Conservation (phyloP, 2,797 vertebrate species). For the Gymnopithys bicolor region DNA sequence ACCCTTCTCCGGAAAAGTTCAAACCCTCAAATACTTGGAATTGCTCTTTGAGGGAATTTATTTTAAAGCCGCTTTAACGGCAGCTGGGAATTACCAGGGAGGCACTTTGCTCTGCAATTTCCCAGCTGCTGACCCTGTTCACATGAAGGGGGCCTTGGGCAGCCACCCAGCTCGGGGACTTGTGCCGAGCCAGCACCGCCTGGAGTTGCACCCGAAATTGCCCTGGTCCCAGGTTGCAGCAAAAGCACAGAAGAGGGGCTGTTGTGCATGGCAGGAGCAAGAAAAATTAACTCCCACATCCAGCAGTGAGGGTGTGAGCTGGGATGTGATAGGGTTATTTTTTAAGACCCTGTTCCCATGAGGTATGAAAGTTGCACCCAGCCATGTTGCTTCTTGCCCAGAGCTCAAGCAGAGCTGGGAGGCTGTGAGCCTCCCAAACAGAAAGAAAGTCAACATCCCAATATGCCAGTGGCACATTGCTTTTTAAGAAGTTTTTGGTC, state of each 20-base stretch:
- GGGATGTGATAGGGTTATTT: background rate
- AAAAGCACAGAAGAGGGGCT: background rate
- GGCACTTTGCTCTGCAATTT: constrained; percentile 62
- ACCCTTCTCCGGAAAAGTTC: constrained; percentile 60
- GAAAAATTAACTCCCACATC: background rate
- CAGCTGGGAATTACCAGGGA: constrained; percentile 73
- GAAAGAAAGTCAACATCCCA: background rate
- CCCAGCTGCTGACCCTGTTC: constrained; percentile 60
- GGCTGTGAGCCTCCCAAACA: background rate
- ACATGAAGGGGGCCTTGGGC: background rate
- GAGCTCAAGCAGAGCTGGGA: background rate
- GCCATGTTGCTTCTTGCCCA: background rate
- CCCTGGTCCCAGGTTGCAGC: background rate
- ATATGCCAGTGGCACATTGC: accelerated
- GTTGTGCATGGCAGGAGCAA: accelerated
- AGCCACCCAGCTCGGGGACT: background rate
- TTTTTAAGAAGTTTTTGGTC: background rate
- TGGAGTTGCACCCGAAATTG: background rate
- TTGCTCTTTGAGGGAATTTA: constrained; percentile 69
- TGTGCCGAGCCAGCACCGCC: background rate
- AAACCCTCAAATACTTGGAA: constrained; percentile 72
- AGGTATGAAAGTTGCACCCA: background rate
- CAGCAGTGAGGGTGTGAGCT: background rate
- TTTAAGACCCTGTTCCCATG: background rate
- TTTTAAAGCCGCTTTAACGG: constrained; percentile 65